A percentile compares a stretch with the other conserved stretches of the same genome.
These are phyloP conservation scores for Oophaga pumilio DNA, from an alignment of 2,113 vertebrate genomes.

Conservation along the genomic window DNA sequence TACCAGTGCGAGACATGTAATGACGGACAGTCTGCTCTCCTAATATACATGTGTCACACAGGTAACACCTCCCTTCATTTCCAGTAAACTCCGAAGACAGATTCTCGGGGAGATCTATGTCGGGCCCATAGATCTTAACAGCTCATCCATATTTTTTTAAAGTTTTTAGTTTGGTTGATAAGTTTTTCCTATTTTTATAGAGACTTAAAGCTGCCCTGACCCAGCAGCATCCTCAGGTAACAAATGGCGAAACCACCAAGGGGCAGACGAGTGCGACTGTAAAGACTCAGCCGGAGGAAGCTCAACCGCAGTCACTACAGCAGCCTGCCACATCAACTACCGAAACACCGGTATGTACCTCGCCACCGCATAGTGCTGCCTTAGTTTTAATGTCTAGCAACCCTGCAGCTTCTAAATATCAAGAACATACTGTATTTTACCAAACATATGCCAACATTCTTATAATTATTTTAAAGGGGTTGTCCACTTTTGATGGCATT, in stretches of 20 bases:
- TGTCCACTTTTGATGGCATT: too few relatives aligned
- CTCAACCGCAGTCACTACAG: constrained; percentile 86
- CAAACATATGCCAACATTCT: too few relatives aligned
- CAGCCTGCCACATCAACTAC: constrained; percentile 97
- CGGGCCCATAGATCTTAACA: too few relatives aligned
- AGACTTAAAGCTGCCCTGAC: constrained; percentile 89
- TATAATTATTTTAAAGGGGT: too few relatives aligned
- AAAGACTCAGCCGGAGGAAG: constrained; percentile 82
- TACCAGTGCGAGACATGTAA: too few relatives aligned
- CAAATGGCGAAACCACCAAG: constrained; percentile 86
- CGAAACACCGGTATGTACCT: constrained; percentile 88
- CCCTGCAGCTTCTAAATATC: neutral
- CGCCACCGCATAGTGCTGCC: neutral
- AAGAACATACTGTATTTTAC: too few relatives aligned
- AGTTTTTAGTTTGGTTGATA: neutral
- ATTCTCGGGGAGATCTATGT: too few relatives aligned
- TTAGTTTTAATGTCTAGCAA: neutral
- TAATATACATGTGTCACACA: too few relatives aligned
- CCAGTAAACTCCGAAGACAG: too few relatives aligned
- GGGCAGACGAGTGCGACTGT: constrained; percentile 80
- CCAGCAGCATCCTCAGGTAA: constrained; percentile 95
- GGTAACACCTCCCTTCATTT: too few relatives aligned
- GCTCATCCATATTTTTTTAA: neutral
- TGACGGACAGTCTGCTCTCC: too few relatives aligned
- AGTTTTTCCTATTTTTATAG: constrained; percentile 68